Percentiles rank a stretch among this genome's conserved stretches.
Evolutionary conservation across 2,888 invertebrate species (phyloP).

Genomic region (Acrobasis repandana): DNA sequence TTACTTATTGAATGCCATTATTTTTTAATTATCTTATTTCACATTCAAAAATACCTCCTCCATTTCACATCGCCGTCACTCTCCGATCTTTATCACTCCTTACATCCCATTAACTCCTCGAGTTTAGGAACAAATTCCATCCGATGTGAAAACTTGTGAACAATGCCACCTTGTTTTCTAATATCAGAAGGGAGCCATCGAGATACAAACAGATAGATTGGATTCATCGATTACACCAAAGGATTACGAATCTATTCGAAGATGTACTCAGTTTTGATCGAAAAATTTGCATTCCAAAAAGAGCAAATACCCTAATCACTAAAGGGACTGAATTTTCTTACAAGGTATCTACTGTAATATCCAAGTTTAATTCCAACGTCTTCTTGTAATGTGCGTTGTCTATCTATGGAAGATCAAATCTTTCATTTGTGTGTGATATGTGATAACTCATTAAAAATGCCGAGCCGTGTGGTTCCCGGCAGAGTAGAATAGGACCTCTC

Average conservation of each 20-base stretch:
- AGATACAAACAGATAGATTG: conserved; percentile 35
- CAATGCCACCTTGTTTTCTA: conserved; percentile 56
- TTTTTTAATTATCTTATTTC: background rate
- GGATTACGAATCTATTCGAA: conserved; percentile 17
- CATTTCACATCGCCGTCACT: conserved; percentile 26
- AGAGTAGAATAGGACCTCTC: too few relatives aligned
- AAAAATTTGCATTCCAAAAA: conserved; percentile 3
- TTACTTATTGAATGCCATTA: too few relatives aligned
- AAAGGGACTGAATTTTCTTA: background rate
- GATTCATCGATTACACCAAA: conserved; percentile 31
- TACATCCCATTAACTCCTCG: conserved; percentile 65
- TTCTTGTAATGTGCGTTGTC: too few relatives aligned
- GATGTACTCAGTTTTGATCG: background rate
- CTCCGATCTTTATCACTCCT: conserved; percentile 55
- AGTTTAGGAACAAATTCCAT: conserved; percentile 64
- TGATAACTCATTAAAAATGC: too few relatives aligned
- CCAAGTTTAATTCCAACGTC: background rate
- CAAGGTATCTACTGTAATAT: background rate
- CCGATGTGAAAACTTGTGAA: conserved; percentile 56
- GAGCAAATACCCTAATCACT: background rate
- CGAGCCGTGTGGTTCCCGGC: too few relatives aligned
- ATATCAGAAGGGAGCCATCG: conserved; percentile 42
- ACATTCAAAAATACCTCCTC: conserved; percentile 32
- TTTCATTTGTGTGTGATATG: too few relatives aligned
- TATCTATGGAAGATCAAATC: too few relatives aligned